Evolutionary conservation across 2,797 vertebrate species (phyloP).

Genomic region (Allobates femoralis): DNA sequence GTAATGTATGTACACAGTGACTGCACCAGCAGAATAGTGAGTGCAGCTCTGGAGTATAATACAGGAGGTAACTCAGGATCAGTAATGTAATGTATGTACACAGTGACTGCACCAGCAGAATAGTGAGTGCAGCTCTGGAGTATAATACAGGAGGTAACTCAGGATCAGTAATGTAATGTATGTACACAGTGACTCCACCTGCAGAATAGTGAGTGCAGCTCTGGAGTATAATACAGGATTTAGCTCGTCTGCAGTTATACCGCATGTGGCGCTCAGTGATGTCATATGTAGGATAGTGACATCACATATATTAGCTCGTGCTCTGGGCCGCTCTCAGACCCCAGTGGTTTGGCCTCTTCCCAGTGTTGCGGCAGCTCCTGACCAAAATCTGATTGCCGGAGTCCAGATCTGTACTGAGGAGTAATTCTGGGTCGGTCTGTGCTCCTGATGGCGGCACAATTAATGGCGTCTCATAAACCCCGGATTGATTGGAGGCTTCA

Average conservation of each 20-base stretch:
- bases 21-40: too few relatives aligned
- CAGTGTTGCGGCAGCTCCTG: background rate
- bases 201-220: too few relatives aligned
- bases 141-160: too few relatives aligned
- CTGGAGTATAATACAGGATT: background rate
- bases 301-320: too few relatives aligned
- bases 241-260: background rate
- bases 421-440: conserved; percentile 16
- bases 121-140: too few relatives aligned
- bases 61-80: too few relatives aligned
- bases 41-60: too few relatives aligned
- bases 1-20: too few relatives aligned
- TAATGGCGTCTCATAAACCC: conserved; percentile 43
- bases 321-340: background rate
- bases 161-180: too few relatives aligned
- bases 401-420: conserved; percentile 9
- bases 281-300: background rate
- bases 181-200: too few relatives aligned
- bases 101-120: too few relatives aligned
- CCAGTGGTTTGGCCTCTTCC: conserved; percentile 27
- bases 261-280: background rate
- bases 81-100: too few relatives aligned
- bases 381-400: conserved; percentile 38
- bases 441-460: conserved; percentile 35
- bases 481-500: conserved; percentile 27